A percentile compares a stretch with the other conserved stretches of the same genome.
Evolutionary conservation across 2,113 vertebrate genomes (phyloP).

Genomic region (Cyphomyrus plagiostoma): DNA sequence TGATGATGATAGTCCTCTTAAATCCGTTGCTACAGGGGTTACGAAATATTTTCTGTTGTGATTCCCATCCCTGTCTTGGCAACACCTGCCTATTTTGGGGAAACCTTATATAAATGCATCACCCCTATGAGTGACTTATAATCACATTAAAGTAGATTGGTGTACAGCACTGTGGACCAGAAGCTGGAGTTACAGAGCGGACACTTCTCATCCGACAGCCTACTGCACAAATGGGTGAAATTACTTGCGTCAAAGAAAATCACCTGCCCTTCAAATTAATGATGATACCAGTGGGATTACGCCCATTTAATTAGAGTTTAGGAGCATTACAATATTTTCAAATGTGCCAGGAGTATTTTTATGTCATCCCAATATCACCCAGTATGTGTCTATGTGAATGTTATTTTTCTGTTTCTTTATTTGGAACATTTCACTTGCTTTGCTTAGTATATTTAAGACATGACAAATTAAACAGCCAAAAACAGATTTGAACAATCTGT

Average conservation of each 20-base stretch:
- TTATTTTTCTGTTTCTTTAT: background rate
- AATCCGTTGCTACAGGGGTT: background rate
- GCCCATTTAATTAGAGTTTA: background rate
- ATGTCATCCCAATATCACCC: background rate
- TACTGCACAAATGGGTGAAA: background rate
- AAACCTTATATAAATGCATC: background rate
- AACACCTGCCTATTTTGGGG: background rate
- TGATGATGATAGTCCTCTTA: background rate
- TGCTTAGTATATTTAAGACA: background rate
- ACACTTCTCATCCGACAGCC: background rate
- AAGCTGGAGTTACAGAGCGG: background rate
- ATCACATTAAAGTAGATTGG: background rate
- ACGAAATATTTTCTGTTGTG: background rate
- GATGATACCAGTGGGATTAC: background rate
- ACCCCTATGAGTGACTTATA: background rate
- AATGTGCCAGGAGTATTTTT: background rate
- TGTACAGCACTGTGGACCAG: background rate
- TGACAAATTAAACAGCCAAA: background rate
- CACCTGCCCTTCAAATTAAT: background rate
- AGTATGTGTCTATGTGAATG: background rate
- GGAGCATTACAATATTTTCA: background rate
- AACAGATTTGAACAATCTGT: background rate
- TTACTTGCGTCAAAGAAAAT: constrained; percentile 4
- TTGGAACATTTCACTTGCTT: background rate
- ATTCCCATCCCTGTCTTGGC: background rate